Percentiles rank a stretch among this genome's conserved stretches.
Evolutionary conservation across 2,113 vertebrate species (phyloP).

Genomic region (Dicrurus megarhynchus): DNA sequence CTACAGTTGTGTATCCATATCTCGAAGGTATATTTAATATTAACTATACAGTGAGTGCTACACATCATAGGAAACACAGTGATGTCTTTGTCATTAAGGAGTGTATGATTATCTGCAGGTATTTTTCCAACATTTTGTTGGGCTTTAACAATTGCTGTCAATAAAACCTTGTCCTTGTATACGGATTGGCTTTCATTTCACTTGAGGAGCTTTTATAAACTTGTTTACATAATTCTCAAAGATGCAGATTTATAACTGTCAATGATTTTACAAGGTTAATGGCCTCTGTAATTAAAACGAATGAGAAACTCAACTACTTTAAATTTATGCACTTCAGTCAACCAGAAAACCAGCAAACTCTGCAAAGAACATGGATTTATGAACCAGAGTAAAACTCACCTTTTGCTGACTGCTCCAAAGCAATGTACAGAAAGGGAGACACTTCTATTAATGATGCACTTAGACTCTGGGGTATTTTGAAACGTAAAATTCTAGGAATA

Average conservation of each 20-base stretch:
- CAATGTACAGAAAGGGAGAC: background rate
- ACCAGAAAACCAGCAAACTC: background rate
- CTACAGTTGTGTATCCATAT: background rate
- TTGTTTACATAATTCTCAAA: slow-evolving; percentile 13
- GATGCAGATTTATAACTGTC: background rate
- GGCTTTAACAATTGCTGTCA: background rate
- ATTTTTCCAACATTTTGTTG: background rate
- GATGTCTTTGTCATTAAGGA: background rate
- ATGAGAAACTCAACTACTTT: background rate
- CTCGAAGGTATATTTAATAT: background rate
- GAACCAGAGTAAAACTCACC: background rate
- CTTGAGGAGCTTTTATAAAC: background rate
- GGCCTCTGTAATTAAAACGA: background rate
- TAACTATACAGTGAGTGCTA: background rate
- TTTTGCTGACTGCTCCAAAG: background rate
- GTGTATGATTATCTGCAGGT: background rate
- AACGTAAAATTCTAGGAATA: background rate
- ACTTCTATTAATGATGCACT: background rate
- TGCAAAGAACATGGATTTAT: background rate
- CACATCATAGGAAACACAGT: background rate
- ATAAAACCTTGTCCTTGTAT: background rate
- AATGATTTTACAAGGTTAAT: slow-evolving; percentile 34
- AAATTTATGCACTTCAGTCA: background rate
- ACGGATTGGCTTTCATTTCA: background rate
- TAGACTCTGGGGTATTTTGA: background rate